Percentiles rank a stretch among this genome's conserved stretches.
phyloP scores from a whole-genome alignment of 2,797 vertebrate species.

The Thamnophis elegans region DNA sequence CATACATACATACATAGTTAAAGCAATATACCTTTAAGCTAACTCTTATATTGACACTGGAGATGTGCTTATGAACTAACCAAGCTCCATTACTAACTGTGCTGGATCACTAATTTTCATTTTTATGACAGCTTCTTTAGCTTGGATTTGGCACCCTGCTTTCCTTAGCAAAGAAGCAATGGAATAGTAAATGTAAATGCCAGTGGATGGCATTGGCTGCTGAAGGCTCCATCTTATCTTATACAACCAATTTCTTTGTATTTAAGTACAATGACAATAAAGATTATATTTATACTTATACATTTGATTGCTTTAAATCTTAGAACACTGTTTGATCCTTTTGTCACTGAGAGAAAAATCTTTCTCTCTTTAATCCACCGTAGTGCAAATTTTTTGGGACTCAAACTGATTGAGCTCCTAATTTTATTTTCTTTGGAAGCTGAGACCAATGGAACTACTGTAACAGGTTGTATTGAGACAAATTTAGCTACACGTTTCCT shows the following conservation, averaged over 20 bases:
- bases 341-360: not conserved
- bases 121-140: not conserved
- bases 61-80: not conserved
- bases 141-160: not conserved
- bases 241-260: not conserved
- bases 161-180: not conserved
- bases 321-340: not conserved
- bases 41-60: not conserved
- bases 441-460: not conserved
- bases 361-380: not conserved
- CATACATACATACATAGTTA: too few species aligned
- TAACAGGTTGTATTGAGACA: not conserved
- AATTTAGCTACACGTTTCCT: not conserved
- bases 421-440: slow-evolving; percentile 16
- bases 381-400: not conserved
- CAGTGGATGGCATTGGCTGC: fast-evolving
- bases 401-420: fast-evolving
- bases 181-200: not conserved
- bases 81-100: not conserved
- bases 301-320: not conserved
- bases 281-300: too few species aligned
- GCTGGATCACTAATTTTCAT: not conserved
- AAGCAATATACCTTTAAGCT: not conserved
- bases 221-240: not conserved
- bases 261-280: too few species aligned